These are phyloP conservation scores for Bilobella aurantiaca DNA, from an alignment of 1,140 invertebrate genomes.

Conservation along the genomic window DNA sequence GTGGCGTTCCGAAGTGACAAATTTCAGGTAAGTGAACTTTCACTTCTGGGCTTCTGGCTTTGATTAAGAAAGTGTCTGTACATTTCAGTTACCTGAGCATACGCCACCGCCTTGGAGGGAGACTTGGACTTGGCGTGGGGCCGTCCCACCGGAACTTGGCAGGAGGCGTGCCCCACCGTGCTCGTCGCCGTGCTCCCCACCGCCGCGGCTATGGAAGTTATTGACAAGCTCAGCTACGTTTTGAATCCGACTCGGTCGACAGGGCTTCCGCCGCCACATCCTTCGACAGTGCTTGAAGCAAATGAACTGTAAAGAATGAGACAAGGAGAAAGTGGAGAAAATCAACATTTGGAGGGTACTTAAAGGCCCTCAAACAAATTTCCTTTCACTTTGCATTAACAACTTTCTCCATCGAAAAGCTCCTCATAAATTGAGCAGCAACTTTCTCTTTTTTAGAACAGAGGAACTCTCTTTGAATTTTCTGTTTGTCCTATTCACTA, in stretches of 20 bases:
- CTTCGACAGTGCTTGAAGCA: conserved; percentile 12
- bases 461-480: too few relatives aligned
- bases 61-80: not conserved
- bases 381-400: too few relatives aligned
- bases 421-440: too few relatives aligned
- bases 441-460: too few relatives aligned
- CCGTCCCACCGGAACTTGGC: too few relatives aligned
- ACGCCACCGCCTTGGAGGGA: not conserved
- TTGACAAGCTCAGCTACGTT: conserved; percentile 7
- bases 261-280: not conserved
- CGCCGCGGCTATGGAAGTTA: not conserved
- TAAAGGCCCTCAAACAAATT: too few relatives aligned
- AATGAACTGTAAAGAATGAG: conserved; percentile 1
- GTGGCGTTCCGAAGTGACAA: too few relatives aligned
- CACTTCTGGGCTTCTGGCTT: not conserved
- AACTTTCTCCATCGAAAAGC: too few relatives aligned
- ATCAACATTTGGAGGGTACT: too few relatives aligned
- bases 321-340: not conserved
- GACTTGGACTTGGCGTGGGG: conserved; percentile 1
- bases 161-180: not conserved
- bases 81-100: not conserved
- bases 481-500: too few relatives aligned
- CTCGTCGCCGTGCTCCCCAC: not conserved
- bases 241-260: not conserved
- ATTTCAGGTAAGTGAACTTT: not conserved